These are phyloP conservation scores for Sympetrum striolatum DNA, from an alignment of 2,888 invertebrate species.

Conservation along the genomic window DNA sequence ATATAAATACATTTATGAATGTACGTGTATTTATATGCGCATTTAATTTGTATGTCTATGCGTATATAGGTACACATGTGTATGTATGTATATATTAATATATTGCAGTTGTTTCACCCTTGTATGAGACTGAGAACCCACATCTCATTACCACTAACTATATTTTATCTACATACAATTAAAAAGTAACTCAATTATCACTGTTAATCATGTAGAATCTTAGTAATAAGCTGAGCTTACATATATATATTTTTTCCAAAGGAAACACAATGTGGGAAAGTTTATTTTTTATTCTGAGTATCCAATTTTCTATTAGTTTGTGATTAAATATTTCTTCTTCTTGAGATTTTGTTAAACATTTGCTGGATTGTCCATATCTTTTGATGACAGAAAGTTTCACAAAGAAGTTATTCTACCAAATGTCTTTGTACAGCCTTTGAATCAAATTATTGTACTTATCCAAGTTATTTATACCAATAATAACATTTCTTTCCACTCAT, in stretches of 20 bases:
- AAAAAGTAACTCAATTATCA: slow-evolving; percentile 42
- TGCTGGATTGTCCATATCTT: slow-evolving; percentile 26
- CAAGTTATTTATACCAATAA: background rate
- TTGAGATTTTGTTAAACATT: slow-evolving; percentile 9
- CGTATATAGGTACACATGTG: too few relatives aligned
- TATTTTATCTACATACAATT: slow-evolving; percentile 42
- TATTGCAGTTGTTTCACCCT: slow-evolving; percentile 44
- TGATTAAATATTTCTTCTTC: background rate
- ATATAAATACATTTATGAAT: too few relatives aligned
- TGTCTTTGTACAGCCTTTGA: slow-evolving; percentile 8
- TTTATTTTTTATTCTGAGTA: slow-evolving; percentile 25
- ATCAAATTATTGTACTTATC: background rate
- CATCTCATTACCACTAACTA: slow-evolving; percentile 41
- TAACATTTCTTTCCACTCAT: background rate
- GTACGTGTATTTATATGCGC: too few relatives aligned
- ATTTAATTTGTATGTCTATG: too few relatives aligned
- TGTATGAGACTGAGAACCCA: slow-evolving; percentile 43
- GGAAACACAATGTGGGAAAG: slow-evolving; percentile 35
- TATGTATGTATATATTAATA: background rate
- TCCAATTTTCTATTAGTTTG: slow-evolving; percentile 4
- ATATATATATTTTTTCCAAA: slow-evolving; percentile 40
- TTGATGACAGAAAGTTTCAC: slow-evolving; percentile 3
- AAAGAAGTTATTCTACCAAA: background rate
- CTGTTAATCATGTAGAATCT: slow-evolving; percentile 42
- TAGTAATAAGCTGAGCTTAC: slow-evolving; percentile 42